A percentile compares a stretch with the other conserved stretches of the same genome.
Evolutionary conservation across 2,888 invertebrate genomes (phyloP).

Genomic region (Luperina testacea): DNA sequence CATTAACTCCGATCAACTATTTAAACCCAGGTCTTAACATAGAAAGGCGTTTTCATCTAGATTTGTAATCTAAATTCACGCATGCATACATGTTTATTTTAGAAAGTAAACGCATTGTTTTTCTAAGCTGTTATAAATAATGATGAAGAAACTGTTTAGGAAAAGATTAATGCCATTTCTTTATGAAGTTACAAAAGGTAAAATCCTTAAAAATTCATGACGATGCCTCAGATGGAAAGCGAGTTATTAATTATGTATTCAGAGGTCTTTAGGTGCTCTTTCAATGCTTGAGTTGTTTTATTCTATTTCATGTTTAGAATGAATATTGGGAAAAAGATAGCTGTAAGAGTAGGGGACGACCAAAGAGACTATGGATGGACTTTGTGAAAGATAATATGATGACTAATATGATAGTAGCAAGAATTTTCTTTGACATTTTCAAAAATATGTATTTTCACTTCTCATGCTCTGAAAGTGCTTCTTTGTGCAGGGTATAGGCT

Average conservation of each 20-base stretch:
- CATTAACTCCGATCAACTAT: slow-evolving; percentile 49
- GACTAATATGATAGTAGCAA: not conserved
- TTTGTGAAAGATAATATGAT: not conserved
- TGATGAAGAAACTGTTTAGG: slow-evolving; percentile 29
- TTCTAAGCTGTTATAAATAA: slow-evolving; percentile 21
- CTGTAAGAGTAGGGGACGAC: too few species aligned
- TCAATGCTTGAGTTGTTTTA: slow-evolving; percentile 21
- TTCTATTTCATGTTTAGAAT: slow-evolving; percentile 3
- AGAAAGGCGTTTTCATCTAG: slow-evolving; percentile 65
- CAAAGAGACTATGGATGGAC: too few species aligned
- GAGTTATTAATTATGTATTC: slow-evolving; percentile 30
- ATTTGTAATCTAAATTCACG: slow-evolving; percentile 59
- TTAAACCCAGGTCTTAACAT: slow-evolving; percentile 44
- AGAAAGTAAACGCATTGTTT: slow-evolving; percentile 41
- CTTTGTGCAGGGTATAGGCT: too few species aligned
- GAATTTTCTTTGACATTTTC: not conserved
- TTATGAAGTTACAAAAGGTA: slow-evolving; percentile 5
- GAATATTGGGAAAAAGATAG: not conserved
- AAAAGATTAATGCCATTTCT: not conserved
- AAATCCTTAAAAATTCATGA: slow-evolving; percentile 35
- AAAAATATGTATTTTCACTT: not conserved
- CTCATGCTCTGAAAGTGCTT: too few species aligned
- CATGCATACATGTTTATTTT: slow-evolving; percentile 52
- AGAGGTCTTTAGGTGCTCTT: slow-evolving; percentile 13
- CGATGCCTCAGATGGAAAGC: slow-evolving; percentile 21